Evolutionary conservation across 2,888 invertebrate genomes (phyloP), one percentile per base, ranked within the genome.

Genomic region (Pteria penguin): DNA sequence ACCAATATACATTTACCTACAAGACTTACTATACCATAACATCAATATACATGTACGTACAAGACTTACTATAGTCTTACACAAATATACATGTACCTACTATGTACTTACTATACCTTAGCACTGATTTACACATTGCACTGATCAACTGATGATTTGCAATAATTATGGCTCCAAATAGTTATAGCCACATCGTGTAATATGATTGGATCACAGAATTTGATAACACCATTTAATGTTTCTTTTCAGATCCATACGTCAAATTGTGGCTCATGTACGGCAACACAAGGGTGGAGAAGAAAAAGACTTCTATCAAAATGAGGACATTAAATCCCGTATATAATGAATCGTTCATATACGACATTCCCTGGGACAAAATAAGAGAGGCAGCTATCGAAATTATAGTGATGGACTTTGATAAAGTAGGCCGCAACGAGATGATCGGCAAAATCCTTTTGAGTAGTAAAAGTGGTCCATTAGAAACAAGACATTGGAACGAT

Each of bases 401-500:
- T 26, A 96, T 96, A 94, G 97, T 98, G 76, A 98, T 98, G 98
- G 98, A 98, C 93, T 98, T 97, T 92, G 98, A 98, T 93, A 97
- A 98, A 92, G 97, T 98, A 86, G 98, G 98, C 65, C 94, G 97
- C 91, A 97, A 98, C 93, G 94, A 97, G 85, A 94, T 98, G 89
- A 98, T 97, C 90, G 97, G 98, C 95, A 92, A 94, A 93, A 82
- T 91, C 24, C 78, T 89, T 72, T 85, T 90, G 81, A 89, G 91
- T 65, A 86, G 87, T 82, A 93, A 94, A n/a, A 97, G 97, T 70
- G 98, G 98, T 0, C 97, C 98, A 24, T 95, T 97, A 72, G 98
- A 98, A 93, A 97, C 97, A 52, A 97, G 98, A 92, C 98, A 98
- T 93, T 98, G 98, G 98, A 97, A 97, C 90, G 98, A 98, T 91